Evolutionary conservation across 2,113 vertebrate genomes (phyloP).

Genomic region (Apus apus): DNA sequence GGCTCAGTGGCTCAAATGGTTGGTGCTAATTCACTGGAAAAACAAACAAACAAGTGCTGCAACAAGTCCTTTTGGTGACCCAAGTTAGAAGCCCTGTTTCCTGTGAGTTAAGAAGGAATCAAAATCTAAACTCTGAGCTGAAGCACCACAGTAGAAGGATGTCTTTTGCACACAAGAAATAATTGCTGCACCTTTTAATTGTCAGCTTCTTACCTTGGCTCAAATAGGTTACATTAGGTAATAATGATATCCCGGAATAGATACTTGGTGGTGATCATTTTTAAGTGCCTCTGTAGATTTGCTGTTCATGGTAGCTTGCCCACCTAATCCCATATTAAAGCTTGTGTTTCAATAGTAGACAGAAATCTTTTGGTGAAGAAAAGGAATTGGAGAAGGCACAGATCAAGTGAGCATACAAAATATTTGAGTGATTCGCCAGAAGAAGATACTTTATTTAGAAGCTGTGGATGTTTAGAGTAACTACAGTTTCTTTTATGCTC

Average conservation of each 20-base stretch:
- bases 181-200: background rate
- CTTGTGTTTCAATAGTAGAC: background rate
- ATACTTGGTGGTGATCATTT: background rate
- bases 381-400: background rate
- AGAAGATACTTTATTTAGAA: background rate
- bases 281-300: background rate
- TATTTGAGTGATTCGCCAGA: background rate
- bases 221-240: background rate
- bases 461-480: background rate
- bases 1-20: background rate
- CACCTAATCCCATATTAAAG: background rate
- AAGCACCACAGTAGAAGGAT: background rate
- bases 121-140: background rate
- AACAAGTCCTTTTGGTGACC: background rate
- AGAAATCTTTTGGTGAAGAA: background rate
- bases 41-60: background rate
- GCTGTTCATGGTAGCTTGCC: background rate
- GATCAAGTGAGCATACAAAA: background rate
- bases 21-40: constrained; percentile 1
- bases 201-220: background rate
- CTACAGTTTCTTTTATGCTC: background rate
- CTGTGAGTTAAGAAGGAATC: background rate
- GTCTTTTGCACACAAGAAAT: background rate
- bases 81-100: background rate
- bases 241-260: background rate